Evolutionary conservation across 2,888 invertebrate species (phyloP), one percentile per base, ranked within the genome.

Genomic region (Isoperla grammatica): DNA sequence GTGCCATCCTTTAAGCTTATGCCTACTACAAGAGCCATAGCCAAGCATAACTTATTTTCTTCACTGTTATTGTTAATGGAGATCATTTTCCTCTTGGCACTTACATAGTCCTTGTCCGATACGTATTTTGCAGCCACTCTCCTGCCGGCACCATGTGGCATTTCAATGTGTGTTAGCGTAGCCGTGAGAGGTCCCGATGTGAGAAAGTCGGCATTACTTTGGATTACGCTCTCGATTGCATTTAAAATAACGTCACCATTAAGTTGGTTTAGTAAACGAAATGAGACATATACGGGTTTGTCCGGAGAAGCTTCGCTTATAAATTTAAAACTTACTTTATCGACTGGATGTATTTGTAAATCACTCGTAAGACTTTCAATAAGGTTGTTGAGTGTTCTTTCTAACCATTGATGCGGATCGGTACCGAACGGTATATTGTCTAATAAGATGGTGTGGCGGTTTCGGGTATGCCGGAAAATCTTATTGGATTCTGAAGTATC

Each of bases 161-260:
- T 55, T 1, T 17, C 20, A 4, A 54, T n/a, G 19, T 54, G 19
- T 15, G 22, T 37, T 13, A 54, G 42, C 1, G 17, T 29, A 39
- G 22, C 43, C 11, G 17, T 17, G 22, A 56, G 17, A 6, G 35
- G 29, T 22, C 56, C 56, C 17, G 13, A 29, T 23, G 17, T n/a
- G 12, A 56, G 15, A 22, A 56, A 56, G 12, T n/a, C 35, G 22
- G 40, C 56, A 35, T 56, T 56, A 11, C 43, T 45, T 13, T 56
- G 56, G 15, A 56, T 15, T 13, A 56, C 39, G n/a, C 22, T 40
- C 13, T 56, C 45, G 19, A 56, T 43, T 17, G 39, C 35, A 6
- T 15, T 17, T 20, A 22, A 13, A 22, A 56, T 43, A 22, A 43
- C 43, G 13, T 15, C 56, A 29, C 29, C 29, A 8, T 29, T 29